Base-by-base conservation (phyloP, 2,888 invertebrate species). In the Odiellus spinosus region DNA sequence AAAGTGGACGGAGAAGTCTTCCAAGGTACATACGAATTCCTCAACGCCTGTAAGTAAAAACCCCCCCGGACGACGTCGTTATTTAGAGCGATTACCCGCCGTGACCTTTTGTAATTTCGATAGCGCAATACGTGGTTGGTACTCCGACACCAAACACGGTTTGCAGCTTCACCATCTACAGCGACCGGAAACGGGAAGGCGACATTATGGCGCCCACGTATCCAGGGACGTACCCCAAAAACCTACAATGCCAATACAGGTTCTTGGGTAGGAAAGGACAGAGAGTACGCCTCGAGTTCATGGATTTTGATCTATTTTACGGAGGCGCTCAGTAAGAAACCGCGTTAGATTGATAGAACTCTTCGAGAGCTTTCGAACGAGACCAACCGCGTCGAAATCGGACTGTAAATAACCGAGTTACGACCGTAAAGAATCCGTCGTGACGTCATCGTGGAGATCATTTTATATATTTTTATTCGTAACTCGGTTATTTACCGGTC, bases 211-310 rank as follows among this genome's bases (percentile, higher is more conserved):
- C 96, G 50, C 95, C 96, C 53, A 98, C 98, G 53, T 98, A 98
- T 74, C 98, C 98, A 53, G 98, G 98, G 58, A 82, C 90, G 61
- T 99, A 98, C 73, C 96, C 98, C 58, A 95, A 95, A 72, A 85
- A 90, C 70, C 76, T 93, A 63, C 76, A 75, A 60, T 96, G 95
- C 74, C 79, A 80, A 70, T 91, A 90, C 71, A 48, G 84, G 69
- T 87, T 98, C 71, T 77, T 83, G 61, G 96, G 96, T 45, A 76
- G 78, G 64, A 75, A 77, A 43, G 83, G 84, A 47, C 90, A 96
- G 71, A 73, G 96, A 64, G 85, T 96, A 59, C 80, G 91, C 55
- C 75, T 96, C 59, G 90, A 87, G 70, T 95, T 96, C 72, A 76
- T 90, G 63, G 96, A 96, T 73, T 96, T 96, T 72, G 95, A 95